phyloP scores from a whole-genome alignment of 2,797 vertebrate species.

The Triplophysa bombifrons region DNA sequence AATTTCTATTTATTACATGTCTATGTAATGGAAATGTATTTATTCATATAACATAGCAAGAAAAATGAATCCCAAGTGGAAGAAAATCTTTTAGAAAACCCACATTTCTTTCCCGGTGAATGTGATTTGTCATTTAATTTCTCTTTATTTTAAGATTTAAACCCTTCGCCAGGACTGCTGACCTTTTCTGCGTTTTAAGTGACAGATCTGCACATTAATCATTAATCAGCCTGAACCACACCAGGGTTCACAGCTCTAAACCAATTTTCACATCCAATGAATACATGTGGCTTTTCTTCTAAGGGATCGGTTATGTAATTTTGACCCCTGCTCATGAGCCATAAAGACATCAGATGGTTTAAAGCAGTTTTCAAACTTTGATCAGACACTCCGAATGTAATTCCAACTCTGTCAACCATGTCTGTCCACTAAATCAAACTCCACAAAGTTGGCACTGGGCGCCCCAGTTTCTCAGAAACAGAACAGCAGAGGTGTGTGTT shows the following conservation, averaged over 20 bases:
- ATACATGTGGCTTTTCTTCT: slow-evolving; percentile 45
- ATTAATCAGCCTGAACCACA: slow-evolving; percentile 45
- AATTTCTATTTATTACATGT: neutral
- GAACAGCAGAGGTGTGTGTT: neutral
- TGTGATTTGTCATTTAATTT: slow-evolving; percentile 47
- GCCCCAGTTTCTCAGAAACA: slow-evolving; percentile 1
- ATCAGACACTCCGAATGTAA: slow-evolving; percentile 22
- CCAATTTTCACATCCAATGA: slow-evolving; percentile 45
- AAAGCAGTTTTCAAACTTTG: slow-evolving; percentile 3
- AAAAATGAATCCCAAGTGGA: slow-evolving; percentile 4
- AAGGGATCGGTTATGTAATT: slow-evolving; percentile 36
- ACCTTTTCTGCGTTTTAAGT: slow-evolving; percentile 55
- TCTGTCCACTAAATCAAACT: slow-evolving; percentile 30
- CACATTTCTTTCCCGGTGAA: slow-evolving; percentile 22
- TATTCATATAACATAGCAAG: neutral
- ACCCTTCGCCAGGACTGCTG: slow-evolving; percentile 40
- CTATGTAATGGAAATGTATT: neutral
- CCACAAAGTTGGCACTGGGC: slow-evolving; percentile 1
- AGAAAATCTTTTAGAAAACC: neutral
- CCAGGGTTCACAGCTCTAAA: slow-evolving; percentile 24
- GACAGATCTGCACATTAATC: slow-evolving; percentile 49
- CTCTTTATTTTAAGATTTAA: slow-evolving; percentile 31
- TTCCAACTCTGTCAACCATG: slow-evolving; percentile 21
- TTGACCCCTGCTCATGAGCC: slow-evolving; percentile 27
- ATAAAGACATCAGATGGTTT: slow-evolving; percentile 15